Evolutionary conservation across 1,140 invertebrate genomes (phyloP).

Genomic region (Araneus ventricosus): DNA sequence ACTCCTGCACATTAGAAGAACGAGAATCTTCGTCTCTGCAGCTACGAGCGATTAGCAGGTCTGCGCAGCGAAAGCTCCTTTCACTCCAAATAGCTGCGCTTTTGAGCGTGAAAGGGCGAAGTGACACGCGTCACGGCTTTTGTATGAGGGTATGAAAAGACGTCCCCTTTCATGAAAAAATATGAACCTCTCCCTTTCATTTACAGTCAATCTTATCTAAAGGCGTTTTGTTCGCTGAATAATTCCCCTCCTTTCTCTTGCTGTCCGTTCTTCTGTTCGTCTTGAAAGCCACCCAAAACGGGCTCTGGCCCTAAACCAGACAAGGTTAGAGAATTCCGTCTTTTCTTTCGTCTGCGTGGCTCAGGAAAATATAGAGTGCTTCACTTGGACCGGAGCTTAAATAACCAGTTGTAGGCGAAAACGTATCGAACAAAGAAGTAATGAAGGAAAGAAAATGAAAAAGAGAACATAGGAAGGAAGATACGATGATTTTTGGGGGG

Average conservation of each 20-base stretch:
- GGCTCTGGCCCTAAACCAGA: neutral
- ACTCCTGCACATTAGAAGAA: neutral
- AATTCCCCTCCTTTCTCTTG: slow-evolving; percentile 12
- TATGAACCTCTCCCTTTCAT: slow-evolving; percentile 40
- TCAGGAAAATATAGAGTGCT: too few species aligned
- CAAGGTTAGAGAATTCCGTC: neutral
- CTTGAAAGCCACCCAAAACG: neutral
- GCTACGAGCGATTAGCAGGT: slow-evolving; percentile 1
- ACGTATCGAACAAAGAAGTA: too few species aligned
- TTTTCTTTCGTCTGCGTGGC: neutral
- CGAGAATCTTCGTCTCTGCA: neutral
- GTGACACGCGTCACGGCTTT: slow-evolving; percentile 50
- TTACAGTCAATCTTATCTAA: slow-evolving; percentile 35
- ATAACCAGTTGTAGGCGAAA: too few species aligned
- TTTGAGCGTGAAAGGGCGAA: slow-evolving; percentile 30
- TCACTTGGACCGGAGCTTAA: too few species aligned
- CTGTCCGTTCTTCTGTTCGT: neutral
- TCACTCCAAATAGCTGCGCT: slow-evolving; percentile 31
- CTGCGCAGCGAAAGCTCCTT: neutral
- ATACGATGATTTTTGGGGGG: too few species aligned
- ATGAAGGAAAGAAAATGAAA: too few species aligned
- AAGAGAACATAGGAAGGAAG: too few species aligned
- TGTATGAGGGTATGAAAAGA: neutral
- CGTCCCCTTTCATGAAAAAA: slow-evolving; percentile 30
- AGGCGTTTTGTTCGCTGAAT: slow-evolving; percentile 32